Percentiles rank a stretch among this genome's conserved stretches.
Conservation (phyloP, 2,113 vertebrate genomes). For the Empidonax alnorum region DNA sequence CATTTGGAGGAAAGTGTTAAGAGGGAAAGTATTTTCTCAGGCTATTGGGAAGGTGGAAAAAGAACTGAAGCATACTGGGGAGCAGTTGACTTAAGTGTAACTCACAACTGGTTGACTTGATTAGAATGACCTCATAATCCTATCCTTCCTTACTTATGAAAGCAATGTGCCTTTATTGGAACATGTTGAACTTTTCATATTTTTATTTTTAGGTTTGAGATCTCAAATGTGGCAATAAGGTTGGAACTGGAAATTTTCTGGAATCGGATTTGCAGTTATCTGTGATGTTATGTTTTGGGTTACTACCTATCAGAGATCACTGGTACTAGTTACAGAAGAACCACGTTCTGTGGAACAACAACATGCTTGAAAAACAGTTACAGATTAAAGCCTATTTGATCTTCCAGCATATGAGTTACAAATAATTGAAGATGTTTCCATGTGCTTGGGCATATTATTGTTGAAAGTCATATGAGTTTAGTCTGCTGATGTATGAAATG, state of each 20-base stretch:
- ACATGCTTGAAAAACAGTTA: not conserved
- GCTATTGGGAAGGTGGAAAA: not conserved
- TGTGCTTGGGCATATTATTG: not conserved
- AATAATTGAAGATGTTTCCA: not conserved
- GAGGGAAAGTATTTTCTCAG: not conserved
- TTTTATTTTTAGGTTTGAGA: not conserved
- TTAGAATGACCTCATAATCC: not conserved
- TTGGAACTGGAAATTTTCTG: not conserved
- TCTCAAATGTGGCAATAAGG: not conserved
- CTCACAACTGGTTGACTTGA: not conserved
- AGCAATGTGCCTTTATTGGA: not conserved
- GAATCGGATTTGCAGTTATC: not conserved
- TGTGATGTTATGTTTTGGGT: not conserved
- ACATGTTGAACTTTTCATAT: not conserved
- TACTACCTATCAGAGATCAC: not conserved
- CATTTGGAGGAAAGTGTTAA: not conserved
- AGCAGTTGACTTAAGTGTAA: not conserved
- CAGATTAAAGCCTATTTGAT: not conserved
- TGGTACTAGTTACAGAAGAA: not conserved
- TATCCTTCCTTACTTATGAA: not conserved
- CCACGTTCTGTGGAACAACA: not conserved
- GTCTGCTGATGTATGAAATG: not conserved
- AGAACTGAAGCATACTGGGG: not conserved
- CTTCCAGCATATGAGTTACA: not conserved
- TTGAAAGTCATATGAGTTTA: not conserved